phyloP scores from a whole-genome alignment of 2,888 invertebrate genomes.

The Sialis fuliginosa region DNA sequence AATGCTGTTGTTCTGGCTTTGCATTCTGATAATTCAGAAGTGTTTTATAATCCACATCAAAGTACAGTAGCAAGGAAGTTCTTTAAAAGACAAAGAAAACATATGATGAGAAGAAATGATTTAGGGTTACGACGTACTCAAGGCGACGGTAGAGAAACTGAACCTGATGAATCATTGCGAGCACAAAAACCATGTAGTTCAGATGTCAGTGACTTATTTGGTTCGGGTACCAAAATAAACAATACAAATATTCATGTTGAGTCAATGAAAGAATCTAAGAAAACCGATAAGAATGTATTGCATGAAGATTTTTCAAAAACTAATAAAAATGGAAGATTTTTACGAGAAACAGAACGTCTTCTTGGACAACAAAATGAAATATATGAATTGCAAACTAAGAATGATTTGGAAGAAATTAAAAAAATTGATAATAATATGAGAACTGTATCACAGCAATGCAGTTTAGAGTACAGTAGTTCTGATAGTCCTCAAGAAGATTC shows the following conservation, averaged over 20 bases:
- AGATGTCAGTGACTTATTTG: conserved; percentile 38
- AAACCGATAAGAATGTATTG: conserved; percentile 42
- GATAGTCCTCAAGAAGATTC: conserved; percentile 35
- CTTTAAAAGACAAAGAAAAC: conserved; percentile 68
- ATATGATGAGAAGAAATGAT: conserved; percentile 52
- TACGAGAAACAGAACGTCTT: too few relatives aligned
- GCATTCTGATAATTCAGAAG: conserved; percentile 43
- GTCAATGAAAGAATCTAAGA: conserved; percentile 36
- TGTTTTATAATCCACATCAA: conserved; percentile 86
- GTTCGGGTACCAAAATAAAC: conserved; percentile 58
- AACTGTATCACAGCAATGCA: conserved; percentile 53
- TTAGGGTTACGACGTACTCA: conserved; percentile 45
- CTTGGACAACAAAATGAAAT: conserved; percentile 15
- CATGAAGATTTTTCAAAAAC: conserved; percentile 5
- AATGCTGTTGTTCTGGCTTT: conserved; percentile 25
- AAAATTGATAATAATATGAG: conserved; percentile 27
- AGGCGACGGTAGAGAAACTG: conserved; percentile 35
- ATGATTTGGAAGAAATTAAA: conserved; percentile 16
- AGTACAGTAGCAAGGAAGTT: conserved; percentile 86
- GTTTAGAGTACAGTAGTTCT: conserved; percentile 49
- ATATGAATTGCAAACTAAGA: conserved; percentile 16
- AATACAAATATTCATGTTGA: conserved; percentile 66
- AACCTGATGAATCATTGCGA: conserved; percentile 18
- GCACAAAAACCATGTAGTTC: conserved; percentile 21
- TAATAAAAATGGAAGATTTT: conserved; percentile 5